Evolutionary conservation across 2,888 invertebrate species (phyloP).

Genomic region (Agriopis leucophaearia): DNA sequence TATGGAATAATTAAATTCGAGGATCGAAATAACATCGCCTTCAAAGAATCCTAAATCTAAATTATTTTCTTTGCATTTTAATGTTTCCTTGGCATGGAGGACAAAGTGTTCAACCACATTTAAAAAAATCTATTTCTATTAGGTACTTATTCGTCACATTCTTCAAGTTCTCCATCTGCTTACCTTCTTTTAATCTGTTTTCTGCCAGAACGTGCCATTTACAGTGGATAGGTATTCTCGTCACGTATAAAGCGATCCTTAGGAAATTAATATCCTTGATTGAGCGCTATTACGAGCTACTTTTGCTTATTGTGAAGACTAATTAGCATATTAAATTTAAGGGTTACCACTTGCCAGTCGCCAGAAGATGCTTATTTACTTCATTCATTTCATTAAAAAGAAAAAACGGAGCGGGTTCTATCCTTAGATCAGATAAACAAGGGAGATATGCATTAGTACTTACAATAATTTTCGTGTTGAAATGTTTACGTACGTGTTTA

Average conservation of each 20-base stretch:
- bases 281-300: conserved; percentile 42
- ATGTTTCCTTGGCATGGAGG: too few species aligned
- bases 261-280: conserved; percentile 51
- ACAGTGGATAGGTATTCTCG: conserved; percentile 36
- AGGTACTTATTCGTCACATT: neutral
- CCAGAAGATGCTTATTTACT: neutral
- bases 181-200: neutral
- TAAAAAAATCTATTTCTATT: too few species aligned
- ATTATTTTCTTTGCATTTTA: too few species aligned
- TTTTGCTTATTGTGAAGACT: conserved; percentile 40
- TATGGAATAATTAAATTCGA: too few species aligned
- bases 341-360: neutral
- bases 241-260: conserved; percentile 47
- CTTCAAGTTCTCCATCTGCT: neutral
- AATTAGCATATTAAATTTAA: conserved; percentile 18
- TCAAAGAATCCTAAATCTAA: too few species aligned
- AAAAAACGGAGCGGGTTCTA: neutral
- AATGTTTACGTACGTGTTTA: too few species aligned
- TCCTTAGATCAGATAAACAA: too few species aligned
- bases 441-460: too few species aligned
- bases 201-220: conserved; percentile 9
- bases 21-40: too few species aligned
- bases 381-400: neutral
- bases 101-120: too few species aligned
- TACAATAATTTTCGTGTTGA: too few species aligned